Percentiles rank a stretch among this genome's conserved stretches.
Evolutionary conservation across 2,888 invertebrate species (phyloP).

Genomic region (Campoplex capitator): DNA sequence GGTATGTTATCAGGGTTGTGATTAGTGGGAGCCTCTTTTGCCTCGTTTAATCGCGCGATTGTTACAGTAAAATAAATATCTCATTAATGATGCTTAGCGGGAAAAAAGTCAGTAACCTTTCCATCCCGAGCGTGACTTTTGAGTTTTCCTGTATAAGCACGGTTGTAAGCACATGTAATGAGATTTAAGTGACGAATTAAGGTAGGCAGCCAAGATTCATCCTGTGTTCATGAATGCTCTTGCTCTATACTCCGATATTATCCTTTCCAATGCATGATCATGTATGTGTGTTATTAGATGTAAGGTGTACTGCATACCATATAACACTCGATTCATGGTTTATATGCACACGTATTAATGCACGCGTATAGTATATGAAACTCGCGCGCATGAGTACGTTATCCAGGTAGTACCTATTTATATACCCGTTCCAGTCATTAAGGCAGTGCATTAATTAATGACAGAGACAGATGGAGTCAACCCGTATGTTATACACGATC

Average conservation of each 20-base stretch:
- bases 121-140: not conserved
- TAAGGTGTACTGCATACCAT: not conserved
- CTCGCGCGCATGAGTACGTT: constrained; percentile 46
- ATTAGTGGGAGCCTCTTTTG: no score
- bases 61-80: not conserved
- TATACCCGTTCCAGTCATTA: constrained; percentile 53
- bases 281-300: not conserved
- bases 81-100: not conserved
- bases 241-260: constrained; percentile 21
- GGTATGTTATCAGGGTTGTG: not conserved
- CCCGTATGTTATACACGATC: constrained; percentile 37
- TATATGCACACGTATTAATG: constrained; percentile 18
- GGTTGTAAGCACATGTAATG: constrained; percentile 34
- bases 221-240: constrained; percentile 50
- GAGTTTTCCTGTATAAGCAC: not conserved
- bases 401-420: constrained; percentile 40
- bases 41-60: not conserved
- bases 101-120: not conserved
- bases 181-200: constrained; percentile 59
- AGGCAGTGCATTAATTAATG: constrained; percentile 65
- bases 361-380: not conserved
- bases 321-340: constrained; percentile 1
- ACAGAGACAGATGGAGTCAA: constrained; percentile 32
- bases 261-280: not conserved
- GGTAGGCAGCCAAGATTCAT: constrained; percentile 53